Evolutionary conservation across 1,140 invertebrate genomes (phyloP), one percentile per base, ranked within the genome.

Genomic region (Protaetia brevitarsis): DNA sequence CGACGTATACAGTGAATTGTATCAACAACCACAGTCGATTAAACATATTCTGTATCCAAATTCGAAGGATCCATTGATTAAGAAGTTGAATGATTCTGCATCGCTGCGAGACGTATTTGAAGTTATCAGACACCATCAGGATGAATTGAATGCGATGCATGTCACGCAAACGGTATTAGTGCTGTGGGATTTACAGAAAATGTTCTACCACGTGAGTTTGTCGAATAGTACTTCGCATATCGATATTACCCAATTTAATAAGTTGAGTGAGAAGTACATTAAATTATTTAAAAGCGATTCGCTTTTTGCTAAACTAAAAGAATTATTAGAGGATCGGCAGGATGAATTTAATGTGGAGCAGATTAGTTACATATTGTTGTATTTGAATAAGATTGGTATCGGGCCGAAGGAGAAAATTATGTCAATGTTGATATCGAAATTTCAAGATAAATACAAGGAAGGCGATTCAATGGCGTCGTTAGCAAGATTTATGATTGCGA

Each of bases 361-460:
- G 28, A 63, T 76, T n/a, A 74, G 72, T 70, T 74, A 69, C 67
- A 26, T 68, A 27, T 13, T 74, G 10, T 65, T 71, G 10, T 74
- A 75, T 69, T 69, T 76, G 61, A 70, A 68, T 68, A 76, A 74
- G 67, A 68, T 76, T 10, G 74, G 73, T 26, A 10, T 76, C 10
- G 16, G 45, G 27, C 23, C 64, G 8, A 68, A 70, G n/a, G 62
- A 59, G 27, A n/a, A 56, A 7, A 8, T 70, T 16, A 69, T 77
- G 45, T 61, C 71, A 58, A 64, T 65, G 16, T 16, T 76, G 13
- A 66, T 66, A 29, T 26, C 60, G n/a, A 63, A 70, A 62, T 61
- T 75, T 41, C 60, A 45, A 60, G 56, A 69, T 27, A 36, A 70
- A 51, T 51, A 37, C 7, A 23, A 67, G 23, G 60, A 73, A 19